Base-by-base conservation (phyloP, 2,888 invertebrate species). In the Hydrotaea diabolus region DNA sequence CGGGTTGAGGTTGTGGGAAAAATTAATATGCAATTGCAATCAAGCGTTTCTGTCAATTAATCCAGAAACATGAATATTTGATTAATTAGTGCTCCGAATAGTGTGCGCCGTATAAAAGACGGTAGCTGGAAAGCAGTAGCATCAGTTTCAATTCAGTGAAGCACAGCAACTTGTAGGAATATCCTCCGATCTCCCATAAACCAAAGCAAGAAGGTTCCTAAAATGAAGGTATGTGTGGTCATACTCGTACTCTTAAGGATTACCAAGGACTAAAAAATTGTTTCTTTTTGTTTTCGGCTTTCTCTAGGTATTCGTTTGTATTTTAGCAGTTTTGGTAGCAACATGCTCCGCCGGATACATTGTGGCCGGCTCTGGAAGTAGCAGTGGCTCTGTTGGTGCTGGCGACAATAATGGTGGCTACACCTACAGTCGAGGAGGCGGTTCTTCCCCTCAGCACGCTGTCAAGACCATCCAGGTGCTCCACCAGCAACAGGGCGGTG, bases 221-320 rank as follows among this genome's bases (percentile, higher is more conserved):
- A 78, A 77, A 86, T 86, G 86, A 86, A 85, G 85, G 86, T 86
- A 80, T 23, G n/a, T 15, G n/a, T 11, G 23, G 49, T n/a, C 49
- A n/a, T 15, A 5, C 9, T 3, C 11, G 62, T 13, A 2, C n/a
- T n/a, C 13, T 7, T 9, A 17, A n/a, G 31, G 17, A 39, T 15
- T 13, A 11, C 26, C 13, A 31, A 71, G 9, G 31, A 59, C n/a
- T n/a, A n/a, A n/a, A n/a, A n/a, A n/a, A n/a, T n/a, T n/a, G n/a
- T n/a, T n/a, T n/a, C n/a, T n/a, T n/a, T n/a, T n/a, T n/a, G n/a
- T n/a, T n/a, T n/a, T n/a, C n/a, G n/a, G n/a, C n/a, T n/a, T n/a
- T n/a, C 64, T 69, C 9, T 77, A 86, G 86, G 43, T 82, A 21
- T 86, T 82, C 77, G 74, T 82, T 62, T 86, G 85, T 72, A 53